Base-by-base conservation (phyloP, 2,888 invertebrate species). In the Gari tellinella region DNA sequence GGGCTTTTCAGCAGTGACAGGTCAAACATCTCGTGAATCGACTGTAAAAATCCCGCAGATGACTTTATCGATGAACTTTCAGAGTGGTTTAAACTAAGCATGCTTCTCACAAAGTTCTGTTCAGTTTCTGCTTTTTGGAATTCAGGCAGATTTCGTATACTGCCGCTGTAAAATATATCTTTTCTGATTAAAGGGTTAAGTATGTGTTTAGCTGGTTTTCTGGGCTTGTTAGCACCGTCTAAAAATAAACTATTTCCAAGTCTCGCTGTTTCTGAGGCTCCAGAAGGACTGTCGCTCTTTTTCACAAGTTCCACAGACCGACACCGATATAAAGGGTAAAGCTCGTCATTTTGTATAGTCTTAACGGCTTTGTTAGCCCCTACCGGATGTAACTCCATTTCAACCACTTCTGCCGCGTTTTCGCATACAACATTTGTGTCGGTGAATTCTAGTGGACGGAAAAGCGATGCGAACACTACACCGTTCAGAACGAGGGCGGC, bases 141-240 rank as follows among this genome's bases (percentile, higher is more conserved):
- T 56, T 85, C 81, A 0, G 82, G 79, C 5, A 99, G 94, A 93
- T 98, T 96, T 72, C 95, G 94, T 21, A 99, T 96, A 53, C 98
- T 98, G 26, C 99, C 98, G 1, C 97, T 97, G 92, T 99, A 99
- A 93, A 99, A 98, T 88, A 99, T 98, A 92, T 99, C 99, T 90
- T 97, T 97, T 60, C 98, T 70, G 92, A 97, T 97, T 89, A 97
- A 93, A 1, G 97, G 97, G 38, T 91, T 90, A 26, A 84, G 51
- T 5, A 63, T 55, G 37, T 70, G 51, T 41, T 63, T 52, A 10
- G 43, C 40, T 19, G 49, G 58, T 40, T 60, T 60, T 37, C 61
- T 61, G 45, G 65, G 41, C 37, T 56, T 40, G 0, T 56, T 64
- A 51, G 69, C 55, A 4, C 53, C 40, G 49, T 75, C 72, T 14